Percentiles rank a stretch among this genome's conserved stretches.
These are phyloP conservation scores for Sebastes diaconus DNA, from an alignment of 2,797 vertebrate genomes.

Conservation along the genomic window DNA sequence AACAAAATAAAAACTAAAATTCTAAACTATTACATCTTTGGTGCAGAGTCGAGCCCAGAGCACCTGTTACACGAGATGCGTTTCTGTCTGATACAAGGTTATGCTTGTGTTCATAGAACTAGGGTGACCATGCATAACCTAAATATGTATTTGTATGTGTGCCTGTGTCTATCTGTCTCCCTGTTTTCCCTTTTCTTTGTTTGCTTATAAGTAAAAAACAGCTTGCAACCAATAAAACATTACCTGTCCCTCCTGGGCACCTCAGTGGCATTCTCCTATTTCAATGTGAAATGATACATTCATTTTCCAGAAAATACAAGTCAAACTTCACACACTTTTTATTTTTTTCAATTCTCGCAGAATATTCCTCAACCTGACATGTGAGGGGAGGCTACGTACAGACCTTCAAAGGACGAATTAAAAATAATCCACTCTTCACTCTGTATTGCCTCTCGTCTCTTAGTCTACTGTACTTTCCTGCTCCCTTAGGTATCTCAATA, in stretches of 20 bases:
- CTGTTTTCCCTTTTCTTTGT: slow-evolving; percentile 1
- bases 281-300: slow-evolving; percentile 53
- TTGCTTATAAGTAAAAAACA: slow-evolving; percentile 21
- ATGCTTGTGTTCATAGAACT: neutral
- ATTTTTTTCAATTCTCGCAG: neutral
- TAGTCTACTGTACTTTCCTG: slow-evolving; percentile 21
- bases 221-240: slow-evolving; percentile 38
- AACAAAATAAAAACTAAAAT: neutral
- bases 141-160: neutral
- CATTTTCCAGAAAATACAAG: slow-evolving; percentile 38
- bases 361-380: slow-evolving; percentile 14
- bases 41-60: neutral
- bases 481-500: slow-evolving; percentile 34
- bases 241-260: slow-evolving; percentile 15
- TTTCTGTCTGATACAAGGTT: neutral
- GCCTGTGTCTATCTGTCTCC: neutral
- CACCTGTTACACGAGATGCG: neutral
- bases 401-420: slow-evolving; percentile 48
- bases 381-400: neutral
- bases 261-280: slow-evolving; percentile 33
- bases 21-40: neutral
- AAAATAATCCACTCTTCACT: slow-evolving; percentile 52
- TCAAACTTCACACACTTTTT: neutral
- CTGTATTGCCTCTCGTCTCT: slow-evolving; percentile 28
- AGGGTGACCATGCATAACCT: neutral